phyloP scores from a whole-genome alignment of 2,113 vertebrate species.

The Vidua chalybeata region DNA sequence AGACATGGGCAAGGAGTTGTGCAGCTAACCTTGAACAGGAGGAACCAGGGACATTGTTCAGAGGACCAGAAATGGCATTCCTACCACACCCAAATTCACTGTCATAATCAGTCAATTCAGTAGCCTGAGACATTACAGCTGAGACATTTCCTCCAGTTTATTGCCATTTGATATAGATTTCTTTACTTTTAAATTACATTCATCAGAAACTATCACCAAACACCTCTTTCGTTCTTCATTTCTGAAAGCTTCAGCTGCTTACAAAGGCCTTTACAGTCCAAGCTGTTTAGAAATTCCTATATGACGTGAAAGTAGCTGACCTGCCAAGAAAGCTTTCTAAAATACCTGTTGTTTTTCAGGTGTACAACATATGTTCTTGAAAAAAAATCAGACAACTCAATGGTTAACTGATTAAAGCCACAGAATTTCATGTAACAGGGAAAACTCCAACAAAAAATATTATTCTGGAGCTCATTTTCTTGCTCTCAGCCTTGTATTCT shows the following conservation, averaged over 20 bases:
- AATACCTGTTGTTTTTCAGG: neutral
- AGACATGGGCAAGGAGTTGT: neutral
- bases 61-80: neutral
- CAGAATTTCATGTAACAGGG: neutral
- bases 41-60: neutral
- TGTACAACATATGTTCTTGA: neutral
- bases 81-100: neutral
- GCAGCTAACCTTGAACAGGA: neutral
- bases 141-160: neutral
- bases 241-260: neutral
- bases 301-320: neutral
- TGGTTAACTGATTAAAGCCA: neutral
- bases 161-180: neutral
- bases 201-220: neutral
- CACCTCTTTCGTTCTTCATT: neutral
- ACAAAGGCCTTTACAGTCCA: neutral
- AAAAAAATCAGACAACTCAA: neutral
- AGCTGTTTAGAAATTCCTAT: neutral
- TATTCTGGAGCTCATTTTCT: neutral
- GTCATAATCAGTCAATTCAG: neutral
- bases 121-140: neutral
- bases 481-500: neutral
- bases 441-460: neutral
- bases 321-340: neutral
- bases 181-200: neutral